A percentile compares a stretch with the other conserved stretches of the same genome.
Evolutionary conservation across 2,113 vertebrate genomes (phyloP).

Genomic region (Tringa solitaria): DNA sequence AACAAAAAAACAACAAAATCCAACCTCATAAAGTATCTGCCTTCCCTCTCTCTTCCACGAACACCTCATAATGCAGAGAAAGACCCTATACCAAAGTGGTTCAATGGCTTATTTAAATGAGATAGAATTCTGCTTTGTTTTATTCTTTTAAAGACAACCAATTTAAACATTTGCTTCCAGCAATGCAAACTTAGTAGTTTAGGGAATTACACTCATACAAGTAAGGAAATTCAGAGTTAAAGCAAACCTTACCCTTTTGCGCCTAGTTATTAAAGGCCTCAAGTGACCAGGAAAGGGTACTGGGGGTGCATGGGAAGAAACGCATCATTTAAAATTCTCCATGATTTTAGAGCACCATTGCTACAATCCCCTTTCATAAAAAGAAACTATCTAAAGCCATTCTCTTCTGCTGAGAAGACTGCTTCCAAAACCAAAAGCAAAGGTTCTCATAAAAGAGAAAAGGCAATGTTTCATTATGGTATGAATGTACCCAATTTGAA

Average conservation of each 20-base stretch:
- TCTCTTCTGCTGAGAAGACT: background rate
- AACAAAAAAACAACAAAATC: too few species aligned
- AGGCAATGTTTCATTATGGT: background rate
- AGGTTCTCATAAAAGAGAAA: background rate
- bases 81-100: background rate
- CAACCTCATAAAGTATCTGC: background rate
- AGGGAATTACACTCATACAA: background rate
- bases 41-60: background rate
- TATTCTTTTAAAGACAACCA: background rate
- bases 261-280: background rate
- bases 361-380: background rate
- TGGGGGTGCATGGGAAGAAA: rapidly evolving
- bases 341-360: background rate
- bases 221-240: background rate
- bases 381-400: background rate
- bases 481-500: background rate
- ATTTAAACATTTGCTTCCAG: background rate
- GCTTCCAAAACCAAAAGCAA: background rate
- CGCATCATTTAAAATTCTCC: background rate
- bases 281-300: background rate
- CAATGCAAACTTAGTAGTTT: background rate
- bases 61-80: background rate
- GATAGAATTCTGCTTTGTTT: background rate
- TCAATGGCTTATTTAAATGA: background rate
- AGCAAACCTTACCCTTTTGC: background rate